These are phyloP conservation scores for Nansenia antarctica DNA, from an alignment of 2,113 vertebrate species.

Conservation along the genomic window DNA sequence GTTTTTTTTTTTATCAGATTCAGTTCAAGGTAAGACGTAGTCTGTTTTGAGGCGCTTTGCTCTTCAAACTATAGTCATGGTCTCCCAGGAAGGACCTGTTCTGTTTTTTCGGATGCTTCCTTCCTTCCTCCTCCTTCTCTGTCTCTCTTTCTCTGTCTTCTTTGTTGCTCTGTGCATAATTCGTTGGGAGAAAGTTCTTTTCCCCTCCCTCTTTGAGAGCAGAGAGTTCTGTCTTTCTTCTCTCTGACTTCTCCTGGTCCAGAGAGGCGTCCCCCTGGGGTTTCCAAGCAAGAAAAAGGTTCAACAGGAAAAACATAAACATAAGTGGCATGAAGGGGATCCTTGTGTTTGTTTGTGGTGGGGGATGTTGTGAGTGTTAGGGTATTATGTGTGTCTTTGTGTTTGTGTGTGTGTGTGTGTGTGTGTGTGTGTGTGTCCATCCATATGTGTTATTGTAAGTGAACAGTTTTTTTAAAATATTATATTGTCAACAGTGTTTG, in stretches of 20 bases:
- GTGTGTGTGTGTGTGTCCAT: conserved; percentile 15
- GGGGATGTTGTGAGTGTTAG: background rate
- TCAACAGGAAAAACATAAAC: conserved; percentile 21
- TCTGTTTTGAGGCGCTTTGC: conserved; percentile 37
- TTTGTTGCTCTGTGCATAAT: conserved; percentile 65
- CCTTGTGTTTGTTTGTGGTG: conserved; percentile 13
- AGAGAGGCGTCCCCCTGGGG: conserved; percentile 58
- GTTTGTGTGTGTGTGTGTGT: conserved; percentile 25
- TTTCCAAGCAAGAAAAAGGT: conserved; percentile 26
- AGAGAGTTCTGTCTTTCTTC: conserved; percentile 46
- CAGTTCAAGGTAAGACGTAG: conserved; percentile 49
- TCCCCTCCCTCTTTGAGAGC: conserved; percentile 31
- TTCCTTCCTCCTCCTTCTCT: no score
- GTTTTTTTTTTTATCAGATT: conserved; percentile 62
- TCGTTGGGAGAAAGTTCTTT: conserved; percentile 43
- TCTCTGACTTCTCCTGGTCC: conserved; percentile 47
- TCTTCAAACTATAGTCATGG: conserved; percentile 33
- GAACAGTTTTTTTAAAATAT: conserved; percentile 18
- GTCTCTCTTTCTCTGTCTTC: conserved; percentile 2
- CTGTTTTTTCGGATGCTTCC: background rate
- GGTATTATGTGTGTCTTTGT: background rate
- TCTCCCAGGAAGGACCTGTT: background rate
- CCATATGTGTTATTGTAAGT: no score
- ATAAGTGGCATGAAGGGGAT: conserved; percentile 25
- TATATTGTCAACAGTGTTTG: conserved; percentile 38